Percentiles rank a stretch among this genome's conserved stretches.
Conservation (phyloP, 2,797 vertebrate genomes). For the Brachyalestes nurse region DNA sequence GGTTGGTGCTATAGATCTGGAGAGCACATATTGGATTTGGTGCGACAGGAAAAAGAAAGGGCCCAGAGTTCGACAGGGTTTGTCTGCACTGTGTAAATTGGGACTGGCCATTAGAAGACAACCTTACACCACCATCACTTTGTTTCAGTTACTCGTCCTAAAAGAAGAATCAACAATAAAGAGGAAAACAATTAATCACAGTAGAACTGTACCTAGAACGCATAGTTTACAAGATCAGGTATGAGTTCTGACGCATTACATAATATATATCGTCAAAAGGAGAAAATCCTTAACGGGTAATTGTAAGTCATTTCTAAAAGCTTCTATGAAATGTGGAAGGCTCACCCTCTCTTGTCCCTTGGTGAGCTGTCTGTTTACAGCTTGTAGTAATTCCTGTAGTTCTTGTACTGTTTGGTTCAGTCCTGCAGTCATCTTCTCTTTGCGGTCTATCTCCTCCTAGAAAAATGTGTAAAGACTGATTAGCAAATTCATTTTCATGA, state of each 20-base stretch:
- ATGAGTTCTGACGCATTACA: not conserved
- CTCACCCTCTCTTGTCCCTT: constrained; percentile 85
- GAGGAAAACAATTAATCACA: not conserved
- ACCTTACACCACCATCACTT: constrained; percentile 5
- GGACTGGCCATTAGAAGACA: constrained; percentile 44
- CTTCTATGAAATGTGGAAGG: not conserved
- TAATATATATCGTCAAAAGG: not conserved
- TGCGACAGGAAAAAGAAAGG: constrained; percentile 27
- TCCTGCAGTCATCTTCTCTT: constrained; percentile 85
- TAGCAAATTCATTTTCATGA: not conserved
- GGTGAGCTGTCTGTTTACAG: constrained; percentile 88
- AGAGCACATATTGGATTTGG: constrained; percentile 29
- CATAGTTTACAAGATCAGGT: not conserved
- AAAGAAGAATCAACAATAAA: constrained; percentile 15
- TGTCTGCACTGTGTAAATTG: constrained; percentile 35
- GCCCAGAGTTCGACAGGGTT: constrained; percentile 42
- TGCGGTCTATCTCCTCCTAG: constrained; percentile 87
- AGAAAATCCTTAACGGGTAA: not conserved
- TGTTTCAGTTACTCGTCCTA: constrained; percentile 50
- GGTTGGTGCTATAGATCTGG: constrained; percentile 25
- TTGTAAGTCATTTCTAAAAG: not conserved
- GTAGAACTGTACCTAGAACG: not conserved
- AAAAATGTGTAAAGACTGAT: constrained; percentile 15
- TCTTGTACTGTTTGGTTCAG: constrained; percentile 91
- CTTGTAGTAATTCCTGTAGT: constrained; percentile 90